These are phyloP conservation scores for Euura saliciscinereae DNA, from an alignment of 1,140 invertebrate species.

Conservation along the genomic window DNA sequence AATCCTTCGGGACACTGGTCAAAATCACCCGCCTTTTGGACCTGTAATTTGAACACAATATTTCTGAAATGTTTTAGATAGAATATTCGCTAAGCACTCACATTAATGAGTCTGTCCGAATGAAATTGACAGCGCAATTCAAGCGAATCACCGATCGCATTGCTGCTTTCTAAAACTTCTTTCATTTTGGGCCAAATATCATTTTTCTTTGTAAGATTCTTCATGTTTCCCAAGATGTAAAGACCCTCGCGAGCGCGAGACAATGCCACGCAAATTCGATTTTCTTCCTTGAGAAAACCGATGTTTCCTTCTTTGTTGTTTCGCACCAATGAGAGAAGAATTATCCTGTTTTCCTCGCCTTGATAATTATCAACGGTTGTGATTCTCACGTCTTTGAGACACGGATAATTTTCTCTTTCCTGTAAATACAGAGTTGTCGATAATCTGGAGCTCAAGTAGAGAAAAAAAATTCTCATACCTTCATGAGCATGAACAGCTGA, in stretches of 20 bases:
- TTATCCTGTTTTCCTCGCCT: constrained; percentile 86
- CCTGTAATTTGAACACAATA: constrained; percentile 31
- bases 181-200: constrained; percentile 63
- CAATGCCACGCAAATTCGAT: constrained; percentile 84
- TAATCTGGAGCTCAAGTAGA: too few relatives aligned
- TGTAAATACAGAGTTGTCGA: background rate
- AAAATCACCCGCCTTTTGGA: constrained; percentile 51
- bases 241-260: constrained; percentile 80
- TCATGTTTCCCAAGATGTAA: constrained; percentile 72
- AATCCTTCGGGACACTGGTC: constrained; percentile 59
- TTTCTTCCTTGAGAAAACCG: constrained; percentile 78
- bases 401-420: background rate
- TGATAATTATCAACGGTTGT: constrained; percentile 83
- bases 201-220: constrained; percentile 59
- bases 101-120: constrained; percentile 38
- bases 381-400: constrained; percentile 62
- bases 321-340: constrained; percentile 82
- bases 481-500: constrained; percentile 49
- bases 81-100: constrained; percentile 15
- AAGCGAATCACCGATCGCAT: constrained; percentile 53
- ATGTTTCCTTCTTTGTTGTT: constrained; percentile 73
- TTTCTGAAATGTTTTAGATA: background rate
- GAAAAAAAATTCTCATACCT: constrained; percentile 43
- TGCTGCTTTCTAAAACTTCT: constrained; percentile 50
- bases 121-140: constrained; percentile 61